These are phyloP conservation scores for Muscicapa comitata DNA, from an alignment of 2,797 vertebrate species.

Conservation along the genomic window DNA sequence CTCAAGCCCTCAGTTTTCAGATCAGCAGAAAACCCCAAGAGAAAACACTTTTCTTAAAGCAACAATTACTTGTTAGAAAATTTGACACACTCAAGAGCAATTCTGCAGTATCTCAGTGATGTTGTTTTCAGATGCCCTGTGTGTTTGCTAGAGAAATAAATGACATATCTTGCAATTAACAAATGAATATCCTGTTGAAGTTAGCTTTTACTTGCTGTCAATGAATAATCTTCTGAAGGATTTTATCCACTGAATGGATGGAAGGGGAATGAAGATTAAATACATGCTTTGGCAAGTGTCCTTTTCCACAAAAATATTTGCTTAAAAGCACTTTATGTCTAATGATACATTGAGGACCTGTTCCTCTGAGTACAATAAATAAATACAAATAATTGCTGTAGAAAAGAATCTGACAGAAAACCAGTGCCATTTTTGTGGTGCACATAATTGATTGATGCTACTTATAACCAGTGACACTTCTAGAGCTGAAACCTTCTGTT, in stretches of 20 bases:
- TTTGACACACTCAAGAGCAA: neutral
- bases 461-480: neutral
- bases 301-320: conserved; percentile 23
- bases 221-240: conserved; percentile 14
- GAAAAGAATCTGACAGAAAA: neutral
- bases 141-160: conserved; percentile 16
- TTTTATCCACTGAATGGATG: neutral
- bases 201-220: neutral
- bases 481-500: neutral
- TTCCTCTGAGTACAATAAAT: conserved; percentile 26
- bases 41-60: neutral
- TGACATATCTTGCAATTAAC: conserved; percentile 35
- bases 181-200: conserved; percentile 13
- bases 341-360: neutral
- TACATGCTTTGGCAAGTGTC: neutral
- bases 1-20: neutral
- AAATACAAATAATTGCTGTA: conserved; percentile 24
- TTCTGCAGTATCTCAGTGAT: neutral
- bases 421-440: neutral
- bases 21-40: neutral
- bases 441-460: neutral
- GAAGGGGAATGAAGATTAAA: conserved; percentile 18
- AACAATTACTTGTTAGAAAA: neutral
- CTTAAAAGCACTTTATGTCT: conserved; percentile 1
- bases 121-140: neutral